phyloP scores from a whole-genome alignment of 2,113 vertebrate species.

The Saccopteryx leptura region DNA sequence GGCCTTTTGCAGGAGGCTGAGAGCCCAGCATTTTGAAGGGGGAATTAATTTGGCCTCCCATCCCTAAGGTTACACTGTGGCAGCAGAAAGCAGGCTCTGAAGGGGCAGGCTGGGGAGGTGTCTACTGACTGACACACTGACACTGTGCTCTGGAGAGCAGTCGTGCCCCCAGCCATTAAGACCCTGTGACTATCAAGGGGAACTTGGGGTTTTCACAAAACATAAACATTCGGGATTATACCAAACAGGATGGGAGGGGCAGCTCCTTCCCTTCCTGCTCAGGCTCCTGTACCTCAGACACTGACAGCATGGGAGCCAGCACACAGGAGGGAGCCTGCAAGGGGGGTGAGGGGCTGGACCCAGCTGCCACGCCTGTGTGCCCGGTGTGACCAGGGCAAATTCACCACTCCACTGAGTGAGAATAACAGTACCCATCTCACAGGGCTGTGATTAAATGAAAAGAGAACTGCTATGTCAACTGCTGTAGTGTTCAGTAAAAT shows the following conservation, averaged over 20 bases:
- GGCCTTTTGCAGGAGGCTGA: not conserved
- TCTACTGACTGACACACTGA: not conserved
- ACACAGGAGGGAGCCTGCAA: too few species aligned
- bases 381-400: not conserved
- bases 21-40: not conserved
- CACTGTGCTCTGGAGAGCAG: not conserved
- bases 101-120: too few species aligned
- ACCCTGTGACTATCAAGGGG: not conserved
- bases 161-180: not conserved
- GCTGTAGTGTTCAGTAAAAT: not conserved
- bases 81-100: not conserved
- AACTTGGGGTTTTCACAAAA: conserved; percentile 10
- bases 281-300: not conserved
- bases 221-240: not conserved
- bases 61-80: not conserved
- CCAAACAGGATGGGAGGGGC: not conserved
- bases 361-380: not conserved
- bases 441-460: not conserved
- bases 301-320: not conserved
- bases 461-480: not conserved
- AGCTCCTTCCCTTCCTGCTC: not conserved
- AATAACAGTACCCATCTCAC: not conserved
- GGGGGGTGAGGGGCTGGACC: not conserved
- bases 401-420: not conserved
- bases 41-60: not conserved